A percentile compares a stretch with the other conserved stretches of the same genome.
phyloP scores from a whole-genome alignment of 2,113 vertebrate species.

The Dolichallabes microphthalmus region DNA sequence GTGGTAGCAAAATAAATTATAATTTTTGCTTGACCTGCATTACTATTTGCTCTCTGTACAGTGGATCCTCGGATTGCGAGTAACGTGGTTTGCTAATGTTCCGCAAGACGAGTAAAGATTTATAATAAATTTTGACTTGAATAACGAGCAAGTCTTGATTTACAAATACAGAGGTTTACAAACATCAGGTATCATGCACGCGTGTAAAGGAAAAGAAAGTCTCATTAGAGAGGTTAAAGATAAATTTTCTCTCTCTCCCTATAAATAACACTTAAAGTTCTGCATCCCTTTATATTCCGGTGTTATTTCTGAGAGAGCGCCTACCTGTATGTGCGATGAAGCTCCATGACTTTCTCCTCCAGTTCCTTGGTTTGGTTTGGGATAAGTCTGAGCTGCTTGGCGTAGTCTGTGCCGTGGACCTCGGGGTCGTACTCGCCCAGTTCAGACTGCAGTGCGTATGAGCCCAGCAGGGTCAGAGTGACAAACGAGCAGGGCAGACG shows the following conservation, averaged over 20 bases:
- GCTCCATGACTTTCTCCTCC: conserved; percentile 93
- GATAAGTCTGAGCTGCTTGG: conserved; percentile 86
- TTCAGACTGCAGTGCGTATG: conserved; percentile 94
- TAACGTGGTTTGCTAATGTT: too few species aligned
- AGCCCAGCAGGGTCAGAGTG: conserved; percentile 90
- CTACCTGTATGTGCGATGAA: conserved; percentile 92
- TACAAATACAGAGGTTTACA: too few species aligned
- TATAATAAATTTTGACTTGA: too few species aligned
- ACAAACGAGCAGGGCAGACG: conserved; percentile 95
- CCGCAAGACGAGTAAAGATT: too few species aligned
- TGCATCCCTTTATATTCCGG: not conserved
- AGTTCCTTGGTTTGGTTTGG: conserved; percentile 93
- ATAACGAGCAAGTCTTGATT: too few species aligned
- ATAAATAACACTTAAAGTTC: not conserved
- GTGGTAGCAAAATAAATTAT: too few species aligned
- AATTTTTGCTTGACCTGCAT: too few species aligned
- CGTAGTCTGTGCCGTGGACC: conserved; percentile 81
- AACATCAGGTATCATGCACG: too few species aligned
- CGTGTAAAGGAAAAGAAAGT: too few species aligned
- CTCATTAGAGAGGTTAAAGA: too few species aligned
- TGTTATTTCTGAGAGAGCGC: not conserved
- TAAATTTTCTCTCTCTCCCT: not conserved
- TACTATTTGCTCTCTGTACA: too few species aligned
- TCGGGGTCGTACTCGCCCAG: conserved; percentile 92
- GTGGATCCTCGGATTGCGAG: too few species aligned